Conservation (phyloP, 2,113 vertebrate species). For the Hyperoodon ampullatus region DNA sequence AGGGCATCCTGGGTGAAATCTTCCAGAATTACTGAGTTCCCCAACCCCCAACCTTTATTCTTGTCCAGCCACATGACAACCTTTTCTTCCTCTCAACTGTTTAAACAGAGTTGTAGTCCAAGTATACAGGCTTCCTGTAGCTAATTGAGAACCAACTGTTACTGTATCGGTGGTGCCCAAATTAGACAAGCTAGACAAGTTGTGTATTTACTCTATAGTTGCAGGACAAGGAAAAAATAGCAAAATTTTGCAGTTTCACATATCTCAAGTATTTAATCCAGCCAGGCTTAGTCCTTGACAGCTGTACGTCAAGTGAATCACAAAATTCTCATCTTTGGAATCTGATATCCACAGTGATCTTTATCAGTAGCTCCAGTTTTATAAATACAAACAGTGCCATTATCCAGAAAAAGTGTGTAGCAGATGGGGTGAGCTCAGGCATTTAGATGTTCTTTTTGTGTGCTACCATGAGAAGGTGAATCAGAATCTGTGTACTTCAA, state of each 20-base stretch:
- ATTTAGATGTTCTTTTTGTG: slow-evolving; percentile 78
- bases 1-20: slow-evolving; percentile 70
- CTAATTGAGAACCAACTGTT: background rate
- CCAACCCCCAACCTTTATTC: background rate
- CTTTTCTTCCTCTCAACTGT: background rate
- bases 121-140: no score
- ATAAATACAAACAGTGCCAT: slow-evolving; percentile 79
- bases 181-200: rapidly evolving
- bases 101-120: background rate
- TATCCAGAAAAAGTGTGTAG: slow-evolving; percentile 74
- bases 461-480: background rate
- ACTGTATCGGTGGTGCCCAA: rapidly evolving
- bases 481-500: slow-evolving; percentile 73
- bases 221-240: background rate
- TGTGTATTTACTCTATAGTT: background rate
- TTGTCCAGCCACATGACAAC: background rate
- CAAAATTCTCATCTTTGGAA: slow-evolving; percentile 76
- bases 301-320: slow-evolving; percentile 69
- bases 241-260: slow-evolving; percentile 5
- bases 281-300: slow-evolving; percentile 64
- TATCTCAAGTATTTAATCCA: slow-evolving; percentile 39
- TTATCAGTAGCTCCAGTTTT: slow-evolving; percentile 75
- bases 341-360: slow-evolving; percentile 70
- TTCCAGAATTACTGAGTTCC: slow-evolving; percentile 59
- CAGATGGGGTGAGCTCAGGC: slow-evolving; percentile 77